phyloP scores from a whole-genome alignment of 2,888 invertebrate species.

The Thumatha senex region DNA sequence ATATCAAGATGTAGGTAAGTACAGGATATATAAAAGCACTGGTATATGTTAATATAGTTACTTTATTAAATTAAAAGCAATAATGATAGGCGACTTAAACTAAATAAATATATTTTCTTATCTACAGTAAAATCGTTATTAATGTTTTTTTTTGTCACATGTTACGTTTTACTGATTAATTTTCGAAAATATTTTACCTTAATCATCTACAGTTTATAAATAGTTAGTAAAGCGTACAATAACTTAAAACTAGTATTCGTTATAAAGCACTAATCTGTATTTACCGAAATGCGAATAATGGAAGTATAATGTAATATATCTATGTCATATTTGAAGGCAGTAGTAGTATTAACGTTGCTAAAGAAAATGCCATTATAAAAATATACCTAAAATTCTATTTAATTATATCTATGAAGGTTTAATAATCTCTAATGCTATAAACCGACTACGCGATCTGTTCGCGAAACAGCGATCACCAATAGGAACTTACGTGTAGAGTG shows the following conservation, averaged over 20 bases:
- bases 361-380: no score
- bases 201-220: not conserved
- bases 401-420: no score
- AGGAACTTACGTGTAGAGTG: no score
- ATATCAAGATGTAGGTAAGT: no score
- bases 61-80: constrained; percentile 43
- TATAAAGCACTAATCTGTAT: constrained; percentile 5
- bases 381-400: no score
- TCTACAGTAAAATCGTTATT: constrained; percentile 21
- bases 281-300: constrained; percentile 11
- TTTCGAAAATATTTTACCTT: no score
- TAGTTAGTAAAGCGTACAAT: no score
- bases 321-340: constrained; percentile 38
- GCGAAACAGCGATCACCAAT: no score
- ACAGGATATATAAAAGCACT: not conserved
- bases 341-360: no score
- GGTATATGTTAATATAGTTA: constrained; percentile 22
- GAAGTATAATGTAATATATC: constrained; percentile 24
- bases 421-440: no score
- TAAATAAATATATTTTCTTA: constrained; percentile 34
- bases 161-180: no score
- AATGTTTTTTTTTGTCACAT: constrained; percentile 1
- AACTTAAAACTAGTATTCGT: not conserved
- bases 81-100: constrained; percentile 42
- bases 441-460: no score